A percentile compares a stretch with the other conserved stretches of the same genome.
phyloP scores from a whole-genome alignment of 2,888 invertebrate species.

The Heliconius charithonia region DNA sequence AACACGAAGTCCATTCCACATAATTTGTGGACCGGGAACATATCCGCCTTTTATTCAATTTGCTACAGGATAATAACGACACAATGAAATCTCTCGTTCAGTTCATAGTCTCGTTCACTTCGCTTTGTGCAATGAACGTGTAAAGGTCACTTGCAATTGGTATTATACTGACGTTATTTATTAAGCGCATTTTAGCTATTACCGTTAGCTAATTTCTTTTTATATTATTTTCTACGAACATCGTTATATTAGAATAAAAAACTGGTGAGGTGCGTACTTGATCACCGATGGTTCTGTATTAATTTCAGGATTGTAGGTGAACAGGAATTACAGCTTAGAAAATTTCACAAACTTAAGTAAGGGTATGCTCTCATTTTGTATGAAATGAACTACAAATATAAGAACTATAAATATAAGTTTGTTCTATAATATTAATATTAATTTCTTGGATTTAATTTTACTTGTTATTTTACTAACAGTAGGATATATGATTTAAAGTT shows the following conservation, averaged over 20 bases:
- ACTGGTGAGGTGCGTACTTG: neutral
- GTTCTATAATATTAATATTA: too few relatives aligned
- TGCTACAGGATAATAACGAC: conserved; percentile 55
- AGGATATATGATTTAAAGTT: too few relatives aligned
- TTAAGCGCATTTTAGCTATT: neutral
- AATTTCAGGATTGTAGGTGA: too few relatives aligned
- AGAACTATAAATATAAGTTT: too few relatives aligned
- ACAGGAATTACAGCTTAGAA: too few relatives aligned
- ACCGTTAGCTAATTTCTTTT: neutral
- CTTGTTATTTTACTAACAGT: too few relatives aligned
- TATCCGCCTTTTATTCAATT: conserved; percentile 65
- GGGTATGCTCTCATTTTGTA: too few relatives aligned
- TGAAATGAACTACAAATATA: too few relatives aligned
- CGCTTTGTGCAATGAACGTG: conserved; percentile 46
- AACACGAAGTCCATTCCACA: conserved; percentile 63
- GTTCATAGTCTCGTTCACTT: conserved; percentile 50
- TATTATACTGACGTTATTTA: neutral
- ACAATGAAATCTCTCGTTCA: conserved; percentile 51
- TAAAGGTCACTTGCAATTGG: conserved; percentile 20
- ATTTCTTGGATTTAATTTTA: too few relatives aligned
- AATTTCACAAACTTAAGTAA: too few relatives aligned
- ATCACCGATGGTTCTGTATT: too few relatives aligned
- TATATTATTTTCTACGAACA: neutral
- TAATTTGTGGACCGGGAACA: conserved; percentile 59
- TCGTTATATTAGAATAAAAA: neutral